Conservation (phyloP, 2,888 invertebrate genomes). For the Ellobium chinense region DNA sequence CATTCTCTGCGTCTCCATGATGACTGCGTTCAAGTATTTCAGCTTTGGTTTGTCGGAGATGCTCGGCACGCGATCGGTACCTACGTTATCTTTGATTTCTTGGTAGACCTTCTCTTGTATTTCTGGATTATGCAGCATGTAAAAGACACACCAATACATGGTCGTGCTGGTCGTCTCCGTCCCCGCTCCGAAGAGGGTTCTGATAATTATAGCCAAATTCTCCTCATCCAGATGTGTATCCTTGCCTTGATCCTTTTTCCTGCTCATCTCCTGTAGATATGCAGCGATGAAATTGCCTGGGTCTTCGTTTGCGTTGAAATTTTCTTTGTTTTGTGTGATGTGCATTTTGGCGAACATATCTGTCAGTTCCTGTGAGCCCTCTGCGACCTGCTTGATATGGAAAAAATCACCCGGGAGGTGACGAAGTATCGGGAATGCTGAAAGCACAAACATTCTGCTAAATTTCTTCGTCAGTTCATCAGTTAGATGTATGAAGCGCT, state of each 20-base stretch:
- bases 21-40: constrained; percentile 64
- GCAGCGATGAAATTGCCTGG: constrained; percentile 56
- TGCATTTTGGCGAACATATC: constrained; percentile 31
- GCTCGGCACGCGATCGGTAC: constrained; percentile 55
- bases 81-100: constrained; percentile 72
- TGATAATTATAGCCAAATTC: constrained; percentile 10
- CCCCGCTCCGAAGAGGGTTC: constrained; percentile 22
- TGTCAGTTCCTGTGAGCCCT: constrained; percentile 6
- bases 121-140: constrained; percentile 88
- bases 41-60: constrained; percentile 54
- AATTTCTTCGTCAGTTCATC: background rate
- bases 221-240: background rate
- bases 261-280: constrained; percentile 45
- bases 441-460: background rate
- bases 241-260: background rate
- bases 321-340: constrained; percentile 42
- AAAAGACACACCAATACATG: constrained; percentile 89
- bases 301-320: constrained; percentile 43
- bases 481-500: background rate
- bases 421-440: constrained; percentile 26
- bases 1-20: constrained; percentile 65
- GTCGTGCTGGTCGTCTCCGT: constrained; percentile 89
- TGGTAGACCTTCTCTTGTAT: constrained; percentile 65
- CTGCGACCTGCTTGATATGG: constrained; percentile 34
- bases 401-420: constrained; percentile 55